Conservation (phyloP, 2,888 invertebrate genomes). For the Leptopilina drosophilae region DNA sequence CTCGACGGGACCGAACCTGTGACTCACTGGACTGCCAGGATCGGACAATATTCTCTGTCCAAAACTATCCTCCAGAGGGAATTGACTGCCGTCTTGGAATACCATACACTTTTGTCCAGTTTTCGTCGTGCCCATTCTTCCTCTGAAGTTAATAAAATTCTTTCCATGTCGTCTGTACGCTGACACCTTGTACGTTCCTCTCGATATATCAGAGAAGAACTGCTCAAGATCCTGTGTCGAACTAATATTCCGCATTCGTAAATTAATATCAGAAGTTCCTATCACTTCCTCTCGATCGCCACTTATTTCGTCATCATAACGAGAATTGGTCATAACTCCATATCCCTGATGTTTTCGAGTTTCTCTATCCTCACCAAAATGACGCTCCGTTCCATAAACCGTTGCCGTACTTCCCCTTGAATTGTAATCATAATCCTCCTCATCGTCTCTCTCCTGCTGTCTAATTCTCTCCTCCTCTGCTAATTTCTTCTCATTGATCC, state of each 20-base stretch:
- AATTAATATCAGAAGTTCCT: slow-evolving; percentile 58
- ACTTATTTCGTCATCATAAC: slow-evolving; percentile 56
- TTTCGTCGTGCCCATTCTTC: slow-evolving; percentile 60
- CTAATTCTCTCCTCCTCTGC: slow-evolving; percentile 45
- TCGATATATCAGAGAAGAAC: slow-evolving; percentile 62
- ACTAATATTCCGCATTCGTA: slow-evolving; percentile 61
- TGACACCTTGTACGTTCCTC: slow-evolving; percentile 60
- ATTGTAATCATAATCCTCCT: slow-evolving; percentile 28
- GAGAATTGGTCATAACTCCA: slow-evolving; percentile 42
- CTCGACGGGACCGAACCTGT: slow-evolving; percentile 54
- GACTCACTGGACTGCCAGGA: neutral
- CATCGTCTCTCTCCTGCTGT: slow-evolving; percentile 49
- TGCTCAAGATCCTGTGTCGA: slow-evolving; percentile 62
- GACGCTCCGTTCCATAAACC: slow-evolving; percentile 65
- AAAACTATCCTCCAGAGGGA: slow-evolving; percentile 65
- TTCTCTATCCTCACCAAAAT: slow-evolving; percentile 55
- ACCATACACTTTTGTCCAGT: slow-evolving; percentile 67
- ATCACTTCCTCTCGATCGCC: slow-evolving; percentile 68
- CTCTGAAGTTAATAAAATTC: slow-evolving; percentile 67
- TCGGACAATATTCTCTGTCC: neutral
- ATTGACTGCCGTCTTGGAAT: slow-evolving; percentile 66
- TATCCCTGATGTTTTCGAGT: slow-evolving; percentile 41
- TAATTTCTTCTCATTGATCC: slow-evolving; percentile 50
- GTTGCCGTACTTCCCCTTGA: slow-evolving; percentile 48
- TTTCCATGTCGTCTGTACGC: slow-evolving; percentile 60